Base-by-base conservation (phyloP, 2,797 vertebrate species). In the Varecia variegata region DNA sequence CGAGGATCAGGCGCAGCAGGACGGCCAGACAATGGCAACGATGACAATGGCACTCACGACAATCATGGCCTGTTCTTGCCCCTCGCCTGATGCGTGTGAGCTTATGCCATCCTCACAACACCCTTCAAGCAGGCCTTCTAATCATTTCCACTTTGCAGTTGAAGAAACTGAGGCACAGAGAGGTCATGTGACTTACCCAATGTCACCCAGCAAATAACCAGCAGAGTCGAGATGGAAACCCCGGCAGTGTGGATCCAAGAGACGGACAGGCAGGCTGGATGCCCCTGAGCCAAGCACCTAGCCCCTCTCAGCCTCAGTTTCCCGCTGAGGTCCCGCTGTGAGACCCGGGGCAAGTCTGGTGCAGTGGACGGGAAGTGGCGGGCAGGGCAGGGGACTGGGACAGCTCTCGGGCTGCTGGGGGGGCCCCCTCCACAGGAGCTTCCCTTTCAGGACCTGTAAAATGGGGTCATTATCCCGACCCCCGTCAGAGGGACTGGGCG, bases 41-140 rank as follows among this genome's bases (percentile, higher is more conserved):
- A 7, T 3, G 62, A 58, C 5, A 4, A 50, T 14, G 43, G 32
- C 81, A 77, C 21, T 52, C 11, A 35, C 14, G 14, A 77, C 11
- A 32, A 10, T 18, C 10, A 43, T 17, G 67, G 32, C 62, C 7
- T 35, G 27, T 14, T 52, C 68, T 1, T 43, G 12, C 4, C 0
- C 9, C 2, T 0, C 0, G 5, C n/a, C 54, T 32, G 30, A 2
- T 1, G 3, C 1, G 18, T 7, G 1, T 5, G 1, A 1, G 58
- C 21, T 84, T 25, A 0, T 0, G 0, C 0, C 15, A 3, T 7
- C 14, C 52, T 62, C 35, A 4, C 18, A 0, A 7, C 27, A 10
- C 18, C 9, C 73, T 74, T 11, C 2, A n/a, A 3, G 73, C 2
- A 0, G 32, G 27, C 38, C 73, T 65, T 27, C 76, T 12, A 4